These are phyloP conservation scores for Hirtodrosophila cameraria DNA, from an alignment of 2,888 invertebrate genomes.

Conservation along the genomic window DNA sequence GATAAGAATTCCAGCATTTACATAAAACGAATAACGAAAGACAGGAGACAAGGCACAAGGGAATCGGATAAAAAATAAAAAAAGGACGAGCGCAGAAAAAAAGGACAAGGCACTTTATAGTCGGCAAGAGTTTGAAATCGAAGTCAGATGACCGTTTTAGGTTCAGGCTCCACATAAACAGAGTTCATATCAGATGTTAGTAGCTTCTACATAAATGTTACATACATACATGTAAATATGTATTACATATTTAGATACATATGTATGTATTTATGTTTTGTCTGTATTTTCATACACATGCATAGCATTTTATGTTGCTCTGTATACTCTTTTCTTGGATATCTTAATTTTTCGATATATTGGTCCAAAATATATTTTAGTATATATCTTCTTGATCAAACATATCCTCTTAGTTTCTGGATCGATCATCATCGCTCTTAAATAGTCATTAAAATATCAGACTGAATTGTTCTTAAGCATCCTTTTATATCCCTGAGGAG, in stretches of 20 bases:
- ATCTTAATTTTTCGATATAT: no score
- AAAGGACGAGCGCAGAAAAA: no score
- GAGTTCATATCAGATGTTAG: neutral
- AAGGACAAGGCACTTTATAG: neutral
- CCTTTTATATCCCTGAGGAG: no score
- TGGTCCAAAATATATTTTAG: no score
- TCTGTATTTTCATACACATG: neutral
- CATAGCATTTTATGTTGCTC: no score
- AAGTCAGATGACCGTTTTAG: slow-evolving; percentile 1
- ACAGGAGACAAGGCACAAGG: neutral
- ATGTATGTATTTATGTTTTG: neutral
- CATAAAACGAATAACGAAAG: slow-evolving; percentile 20
- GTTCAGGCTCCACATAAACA: neutral
- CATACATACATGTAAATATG: neutral
- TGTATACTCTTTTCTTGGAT: no score
- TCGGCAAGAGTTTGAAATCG: slow-evolving; percentile 4
- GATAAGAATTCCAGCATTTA: slow-evolving; percentile 47
- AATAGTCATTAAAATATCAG: no score
- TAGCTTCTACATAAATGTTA: neutral
- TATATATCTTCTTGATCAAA: no score
- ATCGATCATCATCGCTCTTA: no score
- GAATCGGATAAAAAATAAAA: no score
- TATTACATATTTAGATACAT: neutral
- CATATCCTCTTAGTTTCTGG: no score
- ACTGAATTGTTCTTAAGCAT: no score